Conservation (phyloP, 2,113 vertebrate genomes). For the Pachycephala philippinensis region DNA sequence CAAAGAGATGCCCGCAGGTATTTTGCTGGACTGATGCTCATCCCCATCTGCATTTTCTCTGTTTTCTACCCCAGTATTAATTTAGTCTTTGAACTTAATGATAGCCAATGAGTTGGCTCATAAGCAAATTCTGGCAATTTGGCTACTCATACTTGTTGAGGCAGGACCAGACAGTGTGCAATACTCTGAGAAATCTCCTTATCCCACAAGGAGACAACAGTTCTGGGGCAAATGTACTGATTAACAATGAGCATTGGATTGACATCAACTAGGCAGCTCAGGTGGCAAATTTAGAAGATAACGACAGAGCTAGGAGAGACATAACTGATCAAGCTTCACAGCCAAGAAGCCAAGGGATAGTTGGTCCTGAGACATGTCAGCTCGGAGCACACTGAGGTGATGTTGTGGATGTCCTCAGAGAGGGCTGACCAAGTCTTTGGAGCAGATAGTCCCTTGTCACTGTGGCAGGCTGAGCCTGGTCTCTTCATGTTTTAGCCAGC, state of each 20-base stretch:
- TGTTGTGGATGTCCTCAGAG: fast-evolving
- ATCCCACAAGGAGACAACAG: not conserved
- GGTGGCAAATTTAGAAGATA: not conserved
- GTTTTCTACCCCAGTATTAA: not conserved
- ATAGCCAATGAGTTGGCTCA: not conserved
- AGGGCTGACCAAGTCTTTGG: not conserved
- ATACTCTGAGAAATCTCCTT: not conserved
- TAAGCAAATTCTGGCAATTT: not conserved
- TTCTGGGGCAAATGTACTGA: not conserved
- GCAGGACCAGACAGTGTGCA: not conserved
- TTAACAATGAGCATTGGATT: not conserved
- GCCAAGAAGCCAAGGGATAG: not conserved
- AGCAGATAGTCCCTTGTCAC: not conserved
- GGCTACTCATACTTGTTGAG: not conserved
- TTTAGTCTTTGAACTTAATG: not conserved
- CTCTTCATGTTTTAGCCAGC: not conserved
- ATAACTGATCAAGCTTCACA: not conserved
- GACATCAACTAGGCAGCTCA: not conserved
- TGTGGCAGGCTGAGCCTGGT: fast-evolving
- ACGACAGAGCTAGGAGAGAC: not conserved
- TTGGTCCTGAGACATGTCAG: not conserved
- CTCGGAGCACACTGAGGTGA: not conserved
- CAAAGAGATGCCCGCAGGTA: not conserved
- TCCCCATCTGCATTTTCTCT: not conserved
- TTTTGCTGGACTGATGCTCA: not conserved